A percentile compares a stretch with the other conserved stretches of the same genome.
Conservation (phyloP, 2,797 vertebrate species). For the Eleutherodactylus coqui region DNA sequence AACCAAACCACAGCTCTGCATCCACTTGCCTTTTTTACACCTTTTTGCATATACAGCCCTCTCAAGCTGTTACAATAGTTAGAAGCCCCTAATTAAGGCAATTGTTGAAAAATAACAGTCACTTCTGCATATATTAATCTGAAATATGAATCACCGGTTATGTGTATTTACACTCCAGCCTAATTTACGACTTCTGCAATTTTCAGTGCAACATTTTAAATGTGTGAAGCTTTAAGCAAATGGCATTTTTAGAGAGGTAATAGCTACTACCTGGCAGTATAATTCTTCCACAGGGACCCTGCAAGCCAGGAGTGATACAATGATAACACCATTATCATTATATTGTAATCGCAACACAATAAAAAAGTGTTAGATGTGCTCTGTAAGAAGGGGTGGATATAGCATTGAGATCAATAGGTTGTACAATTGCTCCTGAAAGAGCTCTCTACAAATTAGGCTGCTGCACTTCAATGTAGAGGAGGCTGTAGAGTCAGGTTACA, state of each 20-base stretch:
- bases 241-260: slow-evolving; percentile 40
- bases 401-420: not conserved
- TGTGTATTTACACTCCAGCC: not conserved
- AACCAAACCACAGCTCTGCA: no score
- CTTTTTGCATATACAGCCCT: no score
- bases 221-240: slow-evolving; percentile 59
- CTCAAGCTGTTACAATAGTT: no score
- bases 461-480: not conserved
- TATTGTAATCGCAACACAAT: slow-evolving; percentile 6
- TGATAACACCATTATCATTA: slow-evolving; percentile 18
- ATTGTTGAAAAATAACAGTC: not conserved
- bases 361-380: not conserved
- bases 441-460: not conserved
- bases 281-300: slow-evolving; percentile 19
- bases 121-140: not conserved
- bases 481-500: no score
- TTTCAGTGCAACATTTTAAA: slow-evolving; percentile 55
- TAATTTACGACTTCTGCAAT: not conserved
- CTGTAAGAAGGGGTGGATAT: not conserved
- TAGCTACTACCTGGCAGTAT: slow-evolving; percentile 11
- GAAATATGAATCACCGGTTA: not conserved
- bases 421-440: not conserved
- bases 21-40: no score
- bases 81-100: no score
- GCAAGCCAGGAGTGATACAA: slow-evolving; percentile 37